Percentiles rank a stretch among this genome's conserved stretches.
Conservation (phyloP, 2,113 vertebrate species). For the Myodes glareolus region DNA sequence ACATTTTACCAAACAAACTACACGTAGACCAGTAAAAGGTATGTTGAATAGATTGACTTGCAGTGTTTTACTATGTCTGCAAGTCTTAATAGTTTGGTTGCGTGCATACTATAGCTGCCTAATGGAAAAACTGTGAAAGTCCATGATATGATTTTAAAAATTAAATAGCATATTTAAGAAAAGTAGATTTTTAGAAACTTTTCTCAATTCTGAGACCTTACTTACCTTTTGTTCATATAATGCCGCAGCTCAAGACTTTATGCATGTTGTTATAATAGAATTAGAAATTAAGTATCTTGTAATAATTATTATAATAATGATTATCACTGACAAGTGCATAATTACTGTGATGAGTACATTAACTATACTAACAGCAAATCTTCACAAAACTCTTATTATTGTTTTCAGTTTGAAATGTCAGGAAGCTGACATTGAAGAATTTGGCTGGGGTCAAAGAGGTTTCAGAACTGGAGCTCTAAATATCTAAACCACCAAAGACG, state of each 20-base stretch:
- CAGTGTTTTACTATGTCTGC: not conserved
- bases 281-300: not conserved
- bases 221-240: not conserved
- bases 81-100: not conserved
- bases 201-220: not conserved
- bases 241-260: not conserved
- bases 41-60: not conserved
- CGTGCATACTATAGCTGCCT: not conserved
- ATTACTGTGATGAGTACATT: not conserved
- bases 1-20: not conserved
- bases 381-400: not conserved
- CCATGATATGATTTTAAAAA: not conserved
- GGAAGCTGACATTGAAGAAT: not conserved
- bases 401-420: not conserved
- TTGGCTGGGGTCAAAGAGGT: not conserved
- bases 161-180: not conserved
- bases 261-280: not conserved
- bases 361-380: not conserved
- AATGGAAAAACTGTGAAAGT: not conserved
- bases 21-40: not conserved
- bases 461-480: not conserved
- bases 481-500: not conserved
- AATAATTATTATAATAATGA: not conserved
- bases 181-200: not conserved
- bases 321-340: not conserved